These are phyloP conservation scores for Climacteris rufus DNA, from an alignment of 2,113 vertebrate species.

Conservation along the genomic window DNA sequence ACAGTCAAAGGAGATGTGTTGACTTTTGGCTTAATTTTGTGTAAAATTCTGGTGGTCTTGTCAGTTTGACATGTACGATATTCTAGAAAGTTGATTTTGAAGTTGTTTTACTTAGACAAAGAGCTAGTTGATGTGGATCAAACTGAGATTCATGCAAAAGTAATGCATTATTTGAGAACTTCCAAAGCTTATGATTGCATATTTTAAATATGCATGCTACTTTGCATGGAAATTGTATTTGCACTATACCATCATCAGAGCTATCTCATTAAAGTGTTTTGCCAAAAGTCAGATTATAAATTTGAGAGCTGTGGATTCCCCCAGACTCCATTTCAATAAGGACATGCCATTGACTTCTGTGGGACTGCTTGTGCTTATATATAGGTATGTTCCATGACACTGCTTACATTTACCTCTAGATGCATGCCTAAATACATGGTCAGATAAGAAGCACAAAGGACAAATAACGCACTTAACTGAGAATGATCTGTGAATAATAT, in stretches of 20 bases:
- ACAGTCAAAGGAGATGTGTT: neutral
- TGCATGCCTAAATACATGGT: neutral
- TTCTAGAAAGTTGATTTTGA: neutral
- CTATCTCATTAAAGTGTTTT: neutral
- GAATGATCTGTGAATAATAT: neutral
- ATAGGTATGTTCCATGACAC: neutral
- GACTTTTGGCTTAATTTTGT: neutral
- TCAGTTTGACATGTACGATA: rapidly evolving
- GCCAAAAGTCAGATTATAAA: neutral
- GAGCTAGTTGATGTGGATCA: neutral
- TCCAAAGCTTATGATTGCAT: neutral
- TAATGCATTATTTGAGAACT: neutral
- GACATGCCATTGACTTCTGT: neutral
- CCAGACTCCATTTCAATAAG: neutral
- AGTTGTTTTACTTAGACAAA: neutral
- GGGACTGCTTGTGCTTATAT: neutral
- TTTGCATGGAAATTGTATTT: constrained; percentile 12
- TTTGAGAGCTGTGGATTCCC: neutral
- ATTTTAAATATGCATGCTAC: neutral
- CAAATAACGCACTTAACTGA: neutral
- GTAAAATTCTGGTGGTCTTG: neutral
- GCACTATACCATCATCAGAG: neutral
- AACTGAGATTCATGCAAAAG: neutral
- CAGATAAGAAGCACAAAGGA: neutral
- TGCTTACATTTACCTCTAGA: rapidly evolving